phyloP scores from a whole-genome alignment of 1,140 invertebrate species.

The Metopolophium dirhodum region DNA sequence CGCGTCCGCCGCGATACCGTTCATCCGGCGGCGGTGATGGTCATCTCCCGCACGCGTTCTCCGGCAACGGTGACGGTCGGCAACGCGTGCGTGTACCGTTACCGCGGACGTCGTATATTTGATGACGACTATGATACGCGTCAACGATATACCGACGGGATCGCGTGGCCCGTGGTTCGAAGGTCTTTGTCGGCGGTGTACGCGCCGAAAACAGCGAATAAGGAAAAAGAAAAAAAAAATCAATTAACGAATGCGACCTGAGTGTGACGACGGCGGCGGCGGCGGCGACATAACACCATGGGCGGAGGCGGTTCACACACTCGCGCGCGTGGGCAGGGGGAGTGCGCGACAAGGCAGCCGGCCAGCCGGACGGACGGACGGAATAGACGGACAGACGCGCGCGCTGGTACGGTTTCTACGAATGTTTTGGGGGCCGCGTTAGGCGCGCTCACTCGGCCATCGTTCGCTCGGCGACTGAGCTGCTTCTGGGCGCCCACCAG shows the following conservation, averaged over 20 bases:
- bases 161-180: not conserved
- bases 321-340: not conserved
- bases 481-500: conserved; percentile 54
- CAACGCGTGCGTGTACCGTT: not conserved
- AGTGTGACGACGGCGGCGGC: conserved; percentile 20
- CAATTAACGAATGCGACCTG: conserved; percentile 16
- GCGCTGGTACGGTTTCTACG: not conserved
- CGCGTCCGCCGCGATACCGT: not conserved
- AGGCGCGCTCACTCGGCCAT: conserved; percentile 33
- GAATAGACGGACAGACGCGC: not conserved
- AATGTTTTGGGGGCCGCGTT: not conserved
- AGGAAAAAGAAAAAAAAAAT: conserved; percentile 32
- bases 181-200: not conserved
- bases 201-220: not conserved
- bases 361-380: not conserved
- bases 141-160: not conserved
- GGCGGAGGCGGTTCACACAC: not conserved
- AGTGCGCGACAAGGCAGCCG: not conserved
- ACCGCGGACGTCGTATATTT: not conserved
- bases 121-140: not conserved
- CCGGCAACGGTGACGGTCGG: no score
- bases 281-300: not conserved
- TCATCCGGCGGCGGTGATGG: not conserved
- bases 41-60: not conserved
- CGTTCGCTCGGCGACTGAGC: conserved; percentile 53